These are phyloP conservation scores for Heliconius erato DNA, from an alignment of 2,888 invertebrate species.

Conservation along the genomic window DNA sequence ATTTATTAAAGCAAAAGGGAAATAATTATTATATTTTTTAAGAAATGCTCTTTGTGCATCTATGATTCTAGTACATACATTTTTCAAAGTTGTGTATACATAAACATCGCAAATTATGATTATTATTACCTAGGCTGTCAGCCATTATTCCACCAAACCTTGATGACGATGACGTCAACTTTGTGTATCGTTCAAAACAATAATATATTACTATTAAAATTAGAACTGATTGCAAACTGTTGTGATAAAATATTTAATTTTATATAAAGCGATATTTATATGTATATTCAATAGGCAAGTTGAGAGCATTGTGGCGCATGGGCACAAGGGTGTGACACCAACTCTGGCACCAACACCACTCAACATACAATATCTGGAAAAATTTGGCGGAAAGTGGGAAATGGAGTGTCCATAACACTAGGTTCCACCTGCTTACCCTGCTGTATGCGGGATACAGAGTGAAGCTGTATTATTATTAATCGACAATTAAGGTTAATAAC, in stretches of 20 bases:
- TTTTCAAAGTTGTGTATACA: not conserved
- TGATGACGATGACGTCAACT: conserved; percentile 1
- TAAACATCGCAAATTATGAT: not conserved
- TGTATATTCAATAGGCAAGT: not conserved
- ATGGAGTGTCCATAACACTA: too few species aligned
- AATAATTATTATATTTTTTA: too few species aligned
- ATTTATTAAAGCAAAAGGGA: not conserved
- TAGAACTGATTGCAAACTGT: not conserved
- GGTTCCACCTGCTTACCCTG: too few species aligned
- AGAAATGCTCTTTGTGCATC: not conserved
- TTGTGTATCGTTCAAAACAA: not conserved
- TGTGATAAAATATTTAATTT: not conserved
- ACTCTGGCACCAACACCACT: too few species aligned
- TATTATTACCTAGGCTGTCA: not conserved
- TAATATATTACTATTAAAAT: conserved; percentile 8
- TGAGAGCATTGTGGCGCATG: too few species aligned
- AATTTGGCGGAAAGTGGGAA: too few species aligned
- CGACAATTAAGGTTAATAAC: not conserved
- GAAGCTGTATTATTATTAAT: not conserved
- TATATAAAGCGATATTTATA: not conserved
- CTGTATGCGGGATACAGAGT: too few species aligned
- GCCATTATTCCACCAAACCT: not conserved
- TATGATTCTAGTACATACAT: not conserved
- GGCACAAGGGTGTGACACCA: too few species aligned
- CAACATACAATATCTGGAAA: too few species aligned